Conservation (phyloP, 92 coral and sea anemone species). For the Actinostola sp. region DNA sequence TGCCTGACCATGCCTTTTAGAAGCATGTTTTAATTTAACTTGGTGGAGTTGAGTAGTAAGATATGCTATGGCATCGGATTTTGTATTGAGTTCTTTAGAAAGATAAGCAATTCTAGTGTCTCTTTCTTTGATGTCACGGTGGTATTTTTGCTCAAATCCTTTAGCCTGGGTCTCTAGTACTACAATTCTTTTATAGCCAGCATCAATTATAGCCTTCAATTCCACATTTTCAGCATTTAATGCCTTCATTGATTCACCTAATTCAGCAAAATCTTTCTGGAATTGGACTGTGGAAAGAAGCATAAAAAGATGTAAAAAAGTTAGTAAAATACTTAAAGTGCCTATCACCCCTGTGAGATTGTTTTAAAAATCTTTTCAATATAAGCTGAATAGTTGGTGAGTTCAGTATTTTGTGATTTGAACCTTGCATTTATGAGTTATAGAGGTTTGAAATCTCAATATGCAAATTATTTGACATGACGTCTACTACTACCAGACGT, state of each 20-base stretch:
- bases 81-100: conserved; percentile 82
- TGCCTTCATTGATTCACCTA: conserved; percentile 58
- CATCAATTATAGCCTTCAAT: conserved; percentile 75
- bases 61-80: conserved; percentile 91
- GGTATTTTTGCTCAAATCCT: conserved; percentile 67
- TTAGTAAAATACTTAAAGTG: too few species aligned
- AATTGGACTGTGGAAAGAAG: conserved; percentile 49
- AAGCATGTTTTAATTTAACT: conserved; percentile 68
- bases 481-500: too few species aligned
- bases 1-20: conserved; percentile 35
- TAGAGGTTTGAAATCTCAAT: too few species aligned
- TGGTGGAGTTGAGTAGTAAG: conserved; percentile 93
- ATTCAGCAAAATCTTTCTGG: conserved; percentile 47
- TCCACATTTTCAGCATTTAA: conserved; percentile 76
- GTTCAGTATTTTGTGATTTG: too few species aligned
- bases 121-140: conserved; percentile 59
- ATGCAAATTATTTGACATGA: too few species aligned
- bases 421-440: too few species aligned
- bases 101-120: conserved; percentile 68
- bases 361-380: too few species aligned
- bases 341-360: too few species aligned
- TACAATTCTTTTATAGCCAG: conserved; percentile 70
- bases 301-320: not conserved
- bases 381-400: too few species aligned
- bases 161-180: conserved; percentile 76